Evolutionary conservation across 2,113 vertebrate genomes (phyloP).

Genomic region (Aviceda subcristata): DNA sequence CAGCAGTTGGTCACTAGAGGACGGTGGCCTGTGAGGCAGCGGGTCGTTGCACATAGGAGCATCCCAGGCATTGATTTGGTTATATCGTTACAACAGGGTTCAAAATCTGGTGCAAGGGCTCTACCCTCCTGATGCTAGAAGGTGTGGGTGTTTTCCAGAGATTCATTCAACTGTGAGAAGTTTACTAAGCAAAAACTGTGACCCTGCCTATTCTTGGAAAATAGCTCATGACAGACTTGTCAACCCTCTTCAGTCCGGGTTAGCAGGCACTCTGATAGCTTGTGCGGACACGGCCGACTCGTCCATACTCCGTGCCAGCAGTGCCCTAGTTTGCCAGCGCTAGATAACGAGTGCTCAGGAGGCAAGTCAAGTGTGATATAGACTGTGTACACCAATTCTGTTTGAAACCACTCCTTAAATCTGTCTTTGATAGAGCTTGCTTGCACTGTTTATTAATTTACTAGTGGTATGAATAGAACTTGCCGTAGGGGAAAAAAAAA

Average conservation of each 20-base stretch:
- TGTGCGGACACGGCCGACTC: background rate
- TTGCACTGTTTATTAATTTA: background rate
- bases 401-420: background rate
- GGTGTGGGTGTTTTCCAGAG: background rate
- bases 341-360: background rate
- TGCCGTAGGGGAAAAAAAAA: accelerated
- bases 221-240: background rate
- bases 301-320: background rate
- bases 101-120: background rate
- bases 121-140: background rate
- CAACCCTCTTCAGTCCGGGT: background rate
- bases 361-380: background rate
- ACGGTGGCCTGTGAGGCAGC: background rate
- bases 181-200: background rate
- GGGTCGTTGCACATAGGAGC: background rate
- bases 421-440: background rate
- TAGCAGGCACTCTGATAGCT: background rate
- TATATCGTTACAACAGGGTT: background rate
- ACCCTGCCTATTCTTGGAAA: background rate
- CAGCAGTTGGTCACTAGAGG: background rate
- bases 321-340: background rate
- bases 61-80: background rate
- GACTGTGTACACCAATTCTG: background rate
- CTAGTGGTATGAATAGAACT: background rate
- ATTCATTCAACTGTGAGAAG: background rate